These are phyloP conservation scores for Ypsolopha scabrella DNA, from an alignment of 2,888 invertebrate genomes.

Conservation along the genomic window DNA sequence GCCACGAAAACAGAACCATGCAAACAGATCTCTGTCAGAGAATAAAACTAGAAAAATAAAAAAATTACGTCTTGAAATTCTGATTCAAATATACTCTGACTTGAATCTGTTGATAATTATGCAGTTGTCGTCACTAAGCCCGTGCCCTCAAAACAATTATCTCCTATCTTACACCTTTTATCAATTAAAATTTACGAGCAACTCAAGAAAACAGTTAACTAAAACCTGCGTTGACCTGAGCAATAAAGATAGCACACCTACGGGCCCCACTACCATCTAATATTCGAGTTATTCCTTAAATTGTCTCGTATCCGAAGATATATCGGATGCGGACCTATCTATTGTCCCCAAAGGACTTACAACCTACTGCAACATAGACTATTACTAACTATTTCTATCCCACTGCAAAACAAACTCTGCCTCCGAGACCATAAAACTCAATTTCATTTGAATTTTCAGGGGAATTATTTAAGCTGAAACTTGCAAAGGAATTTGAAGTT, in stretches of 20 bases:
- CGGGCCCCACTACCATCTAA: constrained; percentile 27
- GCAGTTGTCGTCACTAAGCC: no score
- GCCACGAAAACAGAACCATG: no score
- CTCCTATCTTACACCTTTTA: no score
- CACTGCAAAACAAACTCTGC: constrained; percentile 18
- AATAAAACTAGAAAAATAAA: no score
- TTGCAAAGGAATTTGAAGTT: constrained; percentile 12
- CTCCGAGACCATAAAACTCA: constrained; percentile 8
- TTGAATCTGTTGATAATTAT: no score
- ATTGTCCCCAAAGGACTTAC: constrained; percentile 60
- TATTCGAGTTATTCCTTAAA: constrained; percentile 57
- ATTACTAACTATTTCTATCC: constrained; percentile 15
- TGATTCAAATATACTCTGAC: no score
- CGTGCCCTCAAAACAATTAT: no score
- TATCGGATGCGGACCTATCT: constrained; percentile 55
- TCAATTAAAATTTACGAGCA: no score
- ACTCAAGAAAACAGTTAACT: no score
- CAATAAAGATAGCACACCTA: constrained; percentile 1
- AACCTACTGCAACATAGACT: constrained; percentile 43
- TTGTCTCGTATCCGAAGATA: constrained; percentile 56
- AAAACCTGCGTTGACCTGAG: neutral
- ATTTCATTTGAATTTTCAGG: constrained; percentile 6
- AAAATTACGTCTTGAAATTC: no score
- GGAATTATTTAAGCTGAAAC: constrained; percentile 11
- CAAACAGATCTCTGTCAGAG: no score